Evolutionary conservation across 2,888 invertebrate species (phyloP).

Genomic region (Keiferia lycopersicella): DNA sequence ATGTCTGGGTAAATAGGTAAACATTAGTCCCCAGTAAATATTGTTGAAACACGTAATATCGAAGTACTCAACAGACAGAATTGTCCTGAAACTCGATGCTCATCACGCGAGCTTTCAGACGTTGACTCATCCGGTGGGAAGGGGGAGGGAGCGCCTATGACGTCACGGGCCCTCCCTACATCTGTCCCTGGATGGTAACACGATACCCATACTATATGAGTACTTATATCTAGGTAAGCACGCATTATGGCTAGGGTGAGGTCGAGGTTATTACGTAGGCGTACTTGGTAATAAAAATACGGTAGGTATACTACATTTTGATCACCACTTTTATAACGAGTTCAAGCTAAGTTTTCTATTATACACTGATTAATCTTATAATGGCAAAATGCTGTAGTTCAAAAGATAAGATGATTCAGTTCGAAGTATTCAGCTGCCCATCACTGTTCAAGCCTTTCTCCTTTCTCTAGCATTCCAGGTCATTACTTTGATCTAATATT

Average conservation of each 20-base stretch:
- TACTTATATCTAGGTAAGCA: neutral
- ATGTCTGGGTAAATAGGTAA: too few relatives aligned
- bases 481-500: slow-evolving; percentile 4
- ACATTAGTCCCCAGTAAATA: too few relatives aligned
- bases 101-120: slow-evolving; percentile 13
- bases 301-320: neutral
- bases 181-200: neutral
- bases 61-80: neutral
- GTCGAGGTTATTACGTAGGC: neutral
- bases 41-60: neutral
- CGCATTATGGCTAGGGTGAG: neutral
- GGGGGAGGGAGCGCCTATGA: slow-evolving; percentile 25
- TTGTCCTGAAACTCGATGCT: slow-evolving; percentile 10
- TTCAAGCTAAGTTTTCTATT: too few relatives aligned
- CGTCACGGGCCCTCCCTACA: slow-evolving; percentile 22
- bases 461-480: neutral
- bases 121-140: slow-evolving; percentile 19
- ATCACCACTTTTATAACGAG: neutral
- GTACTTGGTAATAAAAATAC: neutral
- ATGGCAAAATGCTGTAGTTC: neutral
- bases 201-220: neutral
- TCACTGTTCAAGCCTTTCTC: neutral
- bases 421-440: neutral
- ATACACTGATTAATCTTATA: neutral
- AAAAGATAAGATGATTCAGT: neutral